Percentiles rank a stretch among this genome's conserved stretches.
phyloP scores from a whole-genome alignment of 1,140 invertebrate genomes.

The Diploscapter pachys region DNA sequence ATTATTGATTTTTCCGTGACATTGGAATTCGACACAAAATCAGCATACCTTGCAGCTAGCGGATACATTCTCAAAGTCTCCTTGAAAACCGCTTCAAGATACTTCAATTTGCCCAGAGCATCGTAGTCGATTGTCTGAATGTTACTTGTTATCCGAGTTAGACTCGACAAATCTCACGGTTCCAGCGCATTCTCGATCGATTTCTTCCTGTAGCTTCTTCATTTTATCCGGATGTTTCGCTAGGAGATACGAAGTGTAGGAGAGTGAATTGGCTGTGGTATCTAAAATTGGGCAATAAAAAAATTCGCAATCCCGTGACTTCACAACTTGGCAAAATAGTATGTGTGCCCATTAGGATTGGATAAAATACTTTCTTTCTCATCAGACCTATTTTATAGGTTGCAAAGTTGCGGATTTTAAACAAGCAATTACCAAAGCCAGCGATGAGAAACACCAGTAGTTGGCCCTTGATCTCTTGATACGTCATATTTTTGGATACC shows the following conservation, averaged over 20 bases:
- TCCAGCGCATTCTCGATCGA: constrained; percentile 36
- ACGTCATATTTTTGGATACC: neutral
- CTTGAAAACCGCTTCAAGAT: constrained; percentile 28
- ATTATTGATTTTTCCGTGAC: no score
- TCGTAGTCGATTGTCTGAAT: constrained; percentile 10
- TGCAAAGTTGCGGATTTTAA: no score
- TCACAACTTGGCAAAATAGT: no score
- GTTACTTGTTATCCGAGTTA: neutral
- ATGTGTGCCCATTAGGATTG: no score
- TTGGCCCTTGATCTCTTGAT: constrained; percentile 18
- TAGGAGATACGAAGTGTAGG: constrained; percentile 58
- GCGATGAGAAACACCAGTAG: constrained; percentile 60
- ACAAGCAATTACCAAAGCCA: constrained; percentile 45
- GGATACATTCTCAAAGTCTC: constrained; percentile 27
- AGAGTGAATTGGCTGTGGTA: constrained; percentile 60
- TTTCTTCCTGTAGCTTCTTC: constrained; percentile 58
- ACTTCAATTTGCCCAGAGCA: constrained; percentile 17
- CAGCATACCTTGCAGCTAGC: constrained; percentile 7
- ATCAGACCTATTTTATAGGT: no score
- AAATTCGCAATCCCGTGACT: no score
- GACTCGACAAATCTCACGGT: constrained; percentile 9
- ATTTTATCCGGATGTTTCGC: constrained; percentile 60
- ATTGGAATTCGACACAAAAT: constrained; percentile 2
- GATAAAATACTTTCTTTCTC: no score
- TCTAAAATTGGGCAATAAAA: constrained; percentile 39